Base-by-base conservation (phyloP, 2,797 vertebrate genomes). In the Characodon lateralis region DNA sequence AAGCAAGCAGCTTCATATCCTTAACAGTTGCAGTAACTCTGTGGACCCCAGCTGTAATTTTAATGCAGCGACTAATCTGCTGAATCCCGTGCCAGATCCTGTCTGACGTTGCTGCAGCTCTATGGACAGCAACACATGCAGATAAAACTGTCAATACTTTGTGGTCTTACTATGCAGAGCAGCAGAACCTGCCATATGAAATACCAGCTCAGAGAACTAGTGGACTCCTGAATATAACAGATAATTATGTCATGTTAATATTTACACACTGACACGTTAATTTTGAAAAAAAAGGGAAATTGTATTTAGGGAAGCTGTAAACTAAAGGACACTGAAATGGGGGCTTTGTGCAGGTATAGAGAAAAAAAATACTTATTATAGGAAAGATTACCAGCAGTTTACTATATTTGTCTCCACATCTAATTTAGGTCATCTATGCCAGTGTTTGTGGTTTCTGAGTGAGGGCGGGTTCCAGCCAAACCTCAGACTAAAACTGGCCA, bases 301-400 rank as follows among this genome's bases (percentile, higher is more conserved):
- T 80, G 24, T 78, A 89, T 87, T 85, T 85, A 72, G 82, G 80
- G 70, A 28, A 41, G 55, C 70, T 71, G 77, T 59, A 66, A 77
- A 43, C 85, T 76, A 76, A 87, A 85, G 85, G 35, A 35, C 35
- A 35, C 35, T 35, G 35, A 35, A 92, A 91, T 83, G 88, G 81
- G 31, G 65, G 16, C 78, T 86, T 86, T 93, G 89, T 94, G 81
- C 74, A 24, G 24, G 46, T 4, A 39, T 9, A 39, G 31, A 22
- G 0, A 10, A 73, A 87, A 89, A 90, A 88, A 82, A 83, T 73
- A 76, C 89, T 91, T 83, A 88, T 89, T 91, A 90, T 88, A 91
- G 90, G 70, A 78, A 76, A 84, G 84, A 80, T 89, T 66, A 89
- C 82, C 77, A 71, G 79, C 58, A 24, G 26, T 48, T 65, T 71